These are phyloP conservation scores for Rhadina sibilatrix DNA, from an alignment of 2,113 vertebrate genomes.

Conservation along the genomic window DNA sequence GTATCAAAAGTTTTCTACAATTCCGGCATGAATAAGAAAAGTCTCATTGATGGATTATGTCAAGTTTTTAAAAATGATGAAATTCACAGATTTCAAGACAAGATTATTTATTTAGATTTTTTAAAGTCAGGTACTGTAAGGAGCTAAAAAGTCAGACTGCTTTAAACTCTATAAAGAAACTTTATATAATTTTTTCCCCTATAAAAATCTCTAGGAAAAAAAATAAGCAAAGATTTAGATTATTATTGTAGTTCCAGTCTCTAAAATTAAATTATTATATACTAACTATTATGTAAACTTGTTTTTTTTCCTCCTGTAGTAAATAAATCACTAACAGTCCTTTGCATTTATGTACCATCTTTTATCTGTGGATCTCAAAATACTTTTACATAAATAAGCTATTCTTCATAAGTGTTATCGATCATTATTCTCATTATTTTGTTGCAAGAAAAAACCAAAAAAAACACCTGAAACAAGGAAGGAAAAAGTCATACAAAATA, in stretches of 20 bases:
- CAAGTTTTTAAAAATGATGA: background rate
- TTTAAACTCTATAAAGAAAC: conserved; percentile 25
- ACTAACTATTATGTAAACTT: background rate
- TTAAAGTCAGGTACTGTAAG: background rate
- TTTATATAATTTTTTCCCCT: background rate
- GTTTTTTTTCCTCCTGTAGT: background rate
- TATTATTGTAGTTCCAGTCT: background rate
- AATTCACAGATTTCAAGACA: background rate
- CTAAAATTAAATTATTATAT: background rate
- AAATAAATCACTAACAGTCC: background rate
- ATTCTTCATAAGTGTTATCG: background rate
- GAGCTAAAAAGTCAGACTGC: background rate
- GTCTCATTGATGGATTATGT: background rate
- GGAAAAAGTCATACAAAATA: background rate
- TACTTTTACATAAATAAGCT: background rate
- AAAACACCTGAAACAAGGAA: conserved; percentile 1
- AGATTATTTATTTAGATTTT: conserved; percentile 8
- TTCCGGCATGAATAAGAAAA: background rate
- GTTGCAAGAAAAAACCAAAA: background rate
- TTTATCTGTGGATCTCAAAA: conserved; percentile 52
- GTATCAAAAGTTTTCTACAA: conserved; percentile 14
- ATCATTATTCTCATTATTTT: background rate
- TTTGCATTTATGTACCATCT: background rate
- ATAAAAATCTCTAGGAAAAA: conserved; percentile 11
- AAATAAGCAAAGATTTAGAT: background rate